These are phyloP conservation scores for Euwallacea similis DNA, from an alignment of 1,140 invertebrate species.

Conservation along the genomic window DNA sequence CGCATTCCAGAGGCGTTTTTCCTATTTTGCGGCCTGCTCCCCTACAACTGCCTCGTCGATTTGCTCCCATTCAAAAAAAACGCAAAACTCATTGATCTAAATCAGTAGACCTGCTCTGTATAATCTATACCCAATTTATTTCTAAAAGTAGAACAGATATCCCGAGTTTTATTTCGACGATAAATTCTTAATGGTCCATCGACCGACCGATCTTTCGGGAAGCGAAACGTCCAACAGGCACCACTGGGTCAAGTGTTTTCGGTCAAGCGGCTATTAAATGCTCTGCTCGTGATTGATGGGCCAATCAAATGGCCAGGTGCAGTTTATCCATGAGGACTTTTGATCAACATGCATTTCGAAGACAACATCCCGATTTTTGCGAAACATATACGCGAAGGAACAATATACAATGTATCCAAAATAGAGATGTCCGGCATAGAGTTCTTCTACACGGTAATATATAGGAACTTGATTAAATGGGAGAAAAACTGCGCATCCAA, in stretches of 20 bases:
- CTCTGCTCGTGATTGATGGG: slow-evolving; percentile 12
- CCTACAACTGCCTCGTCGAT: background rate
- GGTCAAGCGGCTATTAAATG: slow-evolving; percentile 20
- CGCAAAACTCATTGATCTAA: background rate
- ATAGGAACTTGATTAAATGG: too few species aligned
- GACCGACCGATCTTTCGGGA: slow-evolving; percentile 12
- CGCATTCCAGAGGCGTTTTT: too few species aligned
- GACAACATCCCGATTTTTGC: too few species aligned
- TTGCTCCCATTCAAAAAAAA: background rate
- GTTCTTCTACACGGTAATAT: too few species aligned
- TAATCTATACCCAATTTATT: slow-evolving; percentile 4
- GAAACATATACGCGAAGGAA: too few species aligned
- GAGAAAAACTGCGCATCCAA: too few species aligned
- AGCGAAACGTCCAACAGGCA: slow-evolving; percentile 24
- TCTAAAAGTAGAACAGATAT: slow-evolving; percentile 9
- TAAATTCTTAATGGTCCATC: slow-evolving; percentile 20
- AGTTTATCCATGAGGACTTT: slow-evolving; percentile 3
- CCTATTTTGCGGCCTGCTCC: background rate
- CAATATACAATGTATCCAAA: too few species aligned
- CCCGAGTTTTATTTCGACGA: slow-evolving; percentile 15
- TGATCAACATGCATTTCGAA: too few species aligned
- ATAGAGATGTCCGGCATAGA: too few species aligned
- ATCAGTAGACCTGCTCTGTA: background rate
- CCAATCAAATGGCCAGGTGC: background rate
- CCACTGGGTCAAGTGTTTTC: slow-evolving; percentile 24